A percentile compares a stretch with the other conserved stretches of the same genome.
Evolutionary conservation across 2,113 vertebrate genomes (phyloP).

Genomic region (Callaeas wilsoni): DNA sequence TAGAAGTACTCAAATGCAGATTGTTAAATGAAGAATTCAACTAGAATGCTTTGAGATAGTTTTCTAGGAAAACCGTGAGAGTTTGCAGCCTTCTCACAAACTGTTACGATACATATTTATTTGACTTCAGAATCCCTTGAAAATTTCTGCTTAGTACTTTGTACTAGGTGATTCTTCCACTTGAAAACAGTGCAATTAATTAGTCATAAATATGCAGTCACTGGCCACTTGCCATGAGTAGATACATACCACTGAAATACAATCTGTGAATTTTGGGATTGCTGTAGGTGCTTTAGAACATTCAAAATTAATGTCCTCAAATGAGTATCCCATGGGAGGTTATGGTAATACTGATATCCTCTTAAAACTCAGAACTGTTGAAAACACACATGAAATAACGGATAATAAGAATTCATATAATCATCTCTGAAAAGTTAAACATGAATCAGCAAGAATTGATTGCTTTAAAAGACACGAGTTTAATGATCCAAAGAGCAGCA

Average conservation of each 20-base stretch:
- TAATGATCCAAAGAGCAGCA: conserved; percentile 9
- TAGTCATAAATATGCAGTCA: not conserved
- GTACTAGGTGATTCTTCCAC: not conserved
- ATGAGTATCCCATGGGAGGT: not conserved
- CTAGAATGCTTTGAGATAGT: not conserved
- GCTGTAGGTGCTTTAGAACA: not conserved
- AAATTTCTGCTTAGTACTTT: not conserved
- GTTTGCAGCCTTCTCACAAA: not conserved
- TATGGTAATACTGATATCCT: not conserved
- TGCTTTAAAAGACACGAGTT: not conserved
- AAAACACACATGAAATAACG: not conserved
- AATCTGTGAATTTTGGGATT: not conserved
- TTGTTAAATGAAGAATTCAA: not conserved
- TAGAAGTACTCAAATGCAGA: not conserved
- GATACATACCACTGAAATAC: not conserved
- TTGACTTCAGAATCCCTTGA: not conserved
- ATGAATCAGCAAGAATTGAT: not conserved
- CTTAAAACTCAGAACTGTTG: not conserved
- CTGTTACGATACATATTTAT: not conserved
- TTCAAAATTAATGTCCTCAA: not conserved
- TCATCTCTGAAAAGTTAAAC: not conserved
- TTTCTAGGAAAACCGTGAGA: not conserved
- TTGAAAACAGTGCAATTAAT: not conserved
- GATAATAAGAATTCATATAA: not conserved
- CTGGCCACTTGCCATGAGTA: not conserved